Base-by-base conservation (phyloP, 2,113 vertebrate genomes). In the Colistium nudipinnis region DNA sequence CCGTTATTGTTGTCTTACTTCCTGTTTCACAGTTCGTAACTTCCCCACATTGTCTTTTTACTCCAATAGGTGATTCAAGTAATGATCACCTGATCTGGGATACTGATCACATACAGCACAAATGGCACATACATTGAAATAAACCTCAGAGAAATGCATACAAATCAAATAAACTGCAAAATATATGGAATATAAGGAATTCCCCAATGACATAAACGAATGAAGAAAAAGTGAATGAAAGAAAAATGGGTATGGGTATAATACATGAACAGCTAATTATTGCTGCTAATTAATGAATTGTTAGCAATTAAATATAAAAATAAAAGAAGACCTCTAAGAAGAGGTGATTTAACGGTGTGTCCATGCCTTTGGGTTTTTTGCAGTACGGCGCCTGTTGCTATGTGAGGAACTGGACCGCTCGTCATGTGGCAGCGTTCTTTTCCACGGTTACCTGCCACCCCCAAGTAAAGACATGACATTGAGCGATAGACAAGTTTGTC, bases 381-480 rank as follows among this genome's bases (percentile, higher is more conserved):
- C 67, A 99, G 98, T 99, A 35, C 93, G 95, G 49, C 94, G 98
- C 71, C 88, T 99, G 64, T 92, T 98, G 51, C 84, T 99, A 1
- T 99, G 98, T 88, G 98, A 99, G 86, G 98, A 99, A 70, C 88
- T 99, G 86, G 98, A 99, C 71, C 94, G 97, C 19, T 99, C 98
- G 0, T 98, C 97, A 0, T 99, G 98, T 74, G 98, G 98, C 69
- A 98, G 97, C 4, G 97, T 99, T 64, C 95, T 99, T 24, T 99
- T 99, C 76, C 98, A 99, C 7, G 98, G 97, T 36, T 99, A 99
- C 87, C 86, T 99, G 70, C 97, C 97, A 10, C 96, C 97, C 33
- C 98, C 98, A 93, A 97, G 98, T 93, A 87, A 61, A 68, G 7
- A 36, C 20, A 1, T 7, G 12, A 69, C n/a, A n/a, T 59, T 35